Evolutionary conservation across 2,797 vertebrate species (phyloP).

Genomic region (Paguma larvata): DNA sequence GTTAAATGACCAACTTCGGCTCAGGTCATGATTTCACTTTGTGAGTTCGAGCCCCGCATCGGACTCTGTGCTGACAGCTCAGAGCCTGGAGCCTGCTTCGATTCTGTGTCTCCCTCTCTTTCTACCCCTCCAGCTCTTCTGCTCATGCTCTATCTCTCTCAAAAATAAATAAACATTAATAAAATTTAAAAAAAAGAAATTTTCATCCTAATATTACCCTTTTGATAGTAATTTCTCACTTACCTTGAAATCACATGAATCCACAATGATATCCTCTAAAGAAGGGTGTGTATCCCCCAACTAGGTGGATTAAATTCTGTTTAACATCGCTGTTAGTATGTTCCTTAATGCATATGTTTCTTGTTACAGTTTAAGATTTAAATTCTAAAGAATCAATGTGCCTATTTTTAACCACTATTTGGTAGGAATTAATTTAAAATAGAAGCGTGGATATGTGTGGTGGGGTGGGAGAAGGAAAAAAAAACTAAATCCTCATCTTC

Average conservation of each 20-base stretch:
- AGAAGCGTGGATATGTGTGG: background rate
- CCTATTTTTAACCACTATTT: background rate
- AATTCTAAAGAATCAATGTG: background rate
- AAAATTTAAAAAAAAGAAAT: background rate
- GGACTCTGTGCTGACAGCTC: too few species aligned
- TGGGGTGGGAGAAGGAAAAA: background rate
- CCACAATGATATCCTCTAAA: background rate
- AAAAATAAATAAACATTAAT: too few species aligned
- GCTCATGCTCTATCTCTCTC: too few species aligned
- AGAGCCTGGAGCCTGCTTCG: too few species aligned
- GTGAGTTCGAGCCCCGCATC: too few species aligned
- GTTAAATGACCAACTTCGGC: too few species aligned
- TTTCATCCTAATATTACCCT: background rate
- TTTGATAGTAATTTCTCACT: background rate
- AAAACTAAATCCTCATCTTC: background rate
- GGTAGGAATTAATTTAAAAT: slow-evolving; percentile 25
- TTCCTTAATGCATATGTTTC: background rate
- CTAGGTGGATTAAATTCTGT: background rate
- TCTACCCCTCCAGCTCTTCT: too few species aligned
- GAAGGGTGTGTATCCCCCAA: background rate
- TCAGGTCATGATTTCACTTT: too few species aligned
- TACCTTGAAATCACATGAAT: background rate
- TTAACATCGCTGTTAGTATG: background rate
- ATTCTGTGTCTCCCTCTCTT: too few species aligned
- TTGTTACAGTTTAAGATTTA: background rate